Evolutionary conservation across 2,797 vertebrate species (phyloP), one percentile per base, ranked within the genome.

Genomic region (Rallus crepitans): DNA sequence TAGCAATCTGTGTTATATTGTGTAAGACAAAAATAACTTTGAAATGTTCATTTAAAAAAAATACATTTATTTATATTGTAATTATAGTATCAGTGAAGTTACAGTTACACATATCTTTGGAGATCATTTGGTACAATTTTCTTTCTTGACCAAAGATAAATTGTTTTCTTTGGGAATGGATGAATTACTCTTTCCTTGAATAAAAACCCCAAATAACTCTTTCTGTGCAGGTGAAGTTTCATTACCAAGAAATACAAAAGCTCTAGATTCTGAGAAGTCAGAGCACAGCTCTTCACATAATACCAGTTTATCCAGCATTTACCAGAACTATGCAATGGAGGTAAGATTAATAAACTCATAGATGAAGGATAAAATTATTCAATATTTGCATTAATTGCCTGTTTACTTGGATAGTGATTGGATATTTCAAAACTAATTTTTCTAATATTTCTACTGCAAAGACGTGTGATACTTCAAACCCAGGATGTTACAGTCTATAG

Each of bases 231-330:
- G 97, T 96, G 98, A 98, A 76, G 59, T 95, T 96, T 91, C 86
- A 16, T 97, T 97, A 80, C 97, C 98, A 75, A 98, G 98, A 95
- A 97, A 91, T 21, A 97, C 97, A 91, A 98, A 98, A 91, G 97
- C 98, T 60, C 97, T 97, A 6, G 99, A 99, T 96, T 98, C 98
- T 25, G 99, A 99, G 81, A 98, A 98, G 90, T 99, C 98, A 84
- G 98, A 99, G 76, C 99, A 99, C 63, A 98, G 98, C 92, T 99
- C 99, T 71, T 99, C 98, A 30, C 99, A 99, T 92, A 99, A 99
- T 71, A 99, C 99, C 47, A 99, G 99, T 96, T 98, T 99, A 93
- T 99, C 99, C 18, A 99, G 99, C 97, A 99, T 99, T 96, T 99
- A 98, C 96, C 99, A 99, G 97, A 99, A 99, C 96, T 99, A 98